These are phyloP conservation scores for Quadroppia sp. DNA, from an alignment of 2,888 invertebrate genomes.

Conservation along the genomic window DNA sequence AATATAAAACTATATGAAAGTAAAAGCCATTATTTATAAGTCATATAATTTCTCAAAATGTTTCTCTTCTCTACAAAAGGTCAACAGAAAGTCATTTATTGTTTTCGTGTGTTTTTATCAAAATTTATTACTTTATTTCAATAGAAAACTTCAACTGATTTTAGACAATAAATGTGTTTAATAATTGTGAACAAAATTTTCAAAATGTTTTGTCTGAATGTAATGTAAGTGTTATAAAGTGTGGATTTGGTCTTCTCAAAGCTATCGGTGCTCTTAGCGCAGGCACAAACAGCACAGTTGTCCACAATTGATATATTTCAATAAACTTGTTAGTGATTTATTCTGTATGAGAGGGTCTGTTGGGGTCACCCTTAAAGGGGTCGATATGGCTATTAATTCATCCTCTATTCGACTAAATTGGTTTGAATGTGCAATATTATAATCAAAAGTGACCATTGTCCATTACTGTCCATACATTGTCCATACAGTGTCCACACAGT, in stretches of 20 bases:
- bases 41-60: not conserved
- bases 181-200: not conserved
- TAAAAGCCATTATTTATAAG: slow-evolving; percentile 1
- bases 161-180: slow-evolving; percentile 8
- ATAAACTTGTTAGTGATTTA: slow-evolving; percentile 29
- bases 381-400: slow-evolving; percentile 28
- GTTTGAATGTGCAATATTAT: slow-evolving; percentile 1
- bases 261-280: not conserved
- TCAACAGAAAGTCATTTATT: not conserved
- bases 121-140: not conserved
- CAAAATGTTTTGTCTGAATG: not conserved
- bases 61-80: slow-evolving; percentile 13
- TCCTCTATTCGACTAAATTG: slow-evolving; percentile 11
- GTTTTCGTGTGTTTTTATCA: not conserved
- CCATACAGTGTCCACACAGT: not conserved
- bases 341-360: not conserved
- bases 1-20: not conserved
- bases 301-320: slow-evolving; percentile 29
- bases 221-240: slow-evolving; percentile 15
- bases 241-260: not conserved
- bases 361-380: slow-evolving; percentile 27
- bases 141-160: not conserved
- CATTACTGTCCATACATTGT: slow-evolving; percentile 5
- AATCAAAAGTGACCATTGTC: slow-evolving; percentile 18
- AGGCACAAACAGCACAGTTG: not conserved